Evolutionary conservation across 2,797 vertebrate species (phyloP).

Genomic region (Epinephelus malabaricus): DNA sequence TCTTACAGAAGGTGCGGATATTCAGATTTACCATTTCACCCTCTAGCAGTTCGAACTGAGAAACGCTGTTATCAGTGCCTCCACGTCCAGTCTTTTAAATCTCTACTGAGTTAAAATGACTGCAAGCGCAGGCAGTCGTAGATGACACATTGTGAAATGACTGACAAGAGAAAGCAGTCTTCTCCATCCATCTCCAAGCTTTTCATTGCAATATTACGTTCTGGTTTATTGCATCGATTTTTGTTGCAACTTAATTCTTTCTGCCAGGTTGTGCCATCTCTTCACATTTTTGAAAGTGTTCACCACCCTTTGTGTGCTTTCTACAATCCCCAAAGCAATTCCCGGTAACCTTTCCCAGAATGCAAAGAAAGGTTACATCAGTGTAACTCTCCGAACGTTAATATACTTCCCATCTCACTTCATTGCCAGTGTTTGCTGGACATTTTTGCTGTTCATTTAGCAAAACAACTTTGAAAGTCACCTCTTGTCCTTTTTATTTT

Average conservation of each 20-base stretch:
- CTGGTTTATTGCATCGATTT: slow-evolving; percentile 54
- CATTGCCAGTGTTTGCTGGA: not conserved
- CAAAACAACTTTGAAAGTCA: slow-evolving; percentile 57
- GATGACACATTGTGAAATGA: slow-evolving; percentile 54
- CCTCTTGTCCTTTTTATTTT: slow-evolving; percentile 36
- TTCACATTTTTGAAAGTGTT: slow-evolving; percentile 40
- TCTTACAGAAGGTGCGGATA: slow-evolving; percentile 41
- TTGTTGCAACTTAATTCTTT: slow-evolving; percentile 51
- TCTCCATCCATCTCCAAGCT: slow-evolving; percentile 37
- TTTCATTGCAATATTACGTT: slow-evolving; percentile 53
- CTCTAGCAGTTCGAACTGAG: slow-evolving; percentile 47
- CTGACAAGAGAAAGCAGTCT: slow-evolving; percentile 40
- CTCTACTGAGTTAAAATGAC: slow-evolving; percentile 49
- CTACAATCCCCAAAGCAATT: slow-evolving; percentile 48
- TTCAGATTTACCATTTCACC: slow-evolving; percentile 61
- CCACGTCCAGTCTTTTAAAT: slow-evolving; percentile 53
- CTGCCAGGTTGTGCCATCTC: slow-evolving; percentile 20
- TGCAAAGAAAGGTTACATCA: slow-evolving; percentile 47
- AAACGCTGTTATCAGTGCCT: slow-evolving; percentile 57
- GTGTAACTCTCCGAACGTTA: slow-evolving; percentile 1
- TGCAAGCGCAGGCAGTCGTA: slow-evolving; percentile 24
- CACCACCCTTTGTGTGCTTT: slow-evolving; percentile 15
- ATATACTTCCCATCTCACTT: not conserved
- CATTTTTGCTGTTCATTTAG: slow-evolving; percentile 26
- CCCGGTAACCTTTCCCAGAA: slow-evolving; percentile 48